Conservation (phyloP, 30 jellyfish, hydroid and myxozoan genomes). For the Aurelia sp. region DNA sequence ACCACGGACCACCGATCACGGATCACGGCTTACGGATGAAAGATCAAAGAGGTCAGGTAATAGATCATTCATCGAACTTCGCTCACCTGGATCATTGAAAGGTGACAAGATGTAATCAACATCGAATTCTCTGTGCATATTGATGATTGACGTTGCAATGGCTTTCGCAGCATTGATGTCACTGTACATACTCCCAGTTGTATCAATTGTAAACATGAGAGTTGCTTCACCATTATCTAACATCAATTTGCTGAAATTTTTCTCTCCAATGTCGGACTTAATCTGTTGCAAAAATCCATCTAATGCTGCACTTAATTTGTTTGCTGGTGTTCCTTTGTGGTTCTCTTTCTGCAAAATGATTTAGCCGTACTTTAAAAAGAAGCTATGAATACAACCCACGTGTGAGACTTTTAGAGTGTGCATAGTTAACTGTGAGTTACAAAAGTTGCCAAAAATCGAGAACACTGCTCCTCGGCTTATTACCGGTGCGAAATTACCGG, state of each 20-base stretch:
- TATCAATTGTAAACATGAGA: conserved; percentile 75
- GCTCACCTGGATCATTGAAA: conserved; percentile 81
- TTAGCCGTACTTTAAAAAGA: background rate
- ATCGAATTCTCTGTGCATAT: conserved; percentile 56
- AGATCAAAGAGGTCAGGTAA: background rate
- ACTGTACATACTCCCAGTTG: conserved; percentile 73
- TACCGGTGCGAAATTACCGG: no score
- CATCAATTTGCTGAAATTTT: conserved; percentile 42
- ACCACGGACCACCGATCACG: background rate
- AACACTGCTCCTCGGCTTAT: no score
- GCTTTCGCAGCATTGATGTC: conserved; percentile 79
- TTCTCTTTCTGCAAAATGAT: conserved; percentile 42
- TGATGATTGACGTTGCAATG: conserved; percentile 68
- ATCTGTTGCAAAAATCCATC: conserved; percentile 47
- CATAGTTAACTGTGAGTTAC: no score
- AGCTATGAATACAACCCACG: no score
- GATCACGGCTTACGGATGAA: background rate
- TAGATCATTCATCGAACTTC: background rate
- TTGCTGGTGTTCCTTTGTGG: conserved; percentile 59
- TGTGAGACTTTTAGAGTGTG: no score
- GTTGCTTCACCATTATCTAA: conserved; percentile 77
- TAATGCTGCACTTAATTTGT: conserved; percentile 62
- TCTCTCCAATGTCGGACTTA: conserved; percentile 60
- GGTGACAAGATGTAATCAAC: conserved; percentile 86
- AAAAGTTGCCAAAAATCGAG: no score